Evolutionary conservation across 2,888 invertebrate genomes (phyloP).

Genomic region (Incurvaria masculella): DNA sequence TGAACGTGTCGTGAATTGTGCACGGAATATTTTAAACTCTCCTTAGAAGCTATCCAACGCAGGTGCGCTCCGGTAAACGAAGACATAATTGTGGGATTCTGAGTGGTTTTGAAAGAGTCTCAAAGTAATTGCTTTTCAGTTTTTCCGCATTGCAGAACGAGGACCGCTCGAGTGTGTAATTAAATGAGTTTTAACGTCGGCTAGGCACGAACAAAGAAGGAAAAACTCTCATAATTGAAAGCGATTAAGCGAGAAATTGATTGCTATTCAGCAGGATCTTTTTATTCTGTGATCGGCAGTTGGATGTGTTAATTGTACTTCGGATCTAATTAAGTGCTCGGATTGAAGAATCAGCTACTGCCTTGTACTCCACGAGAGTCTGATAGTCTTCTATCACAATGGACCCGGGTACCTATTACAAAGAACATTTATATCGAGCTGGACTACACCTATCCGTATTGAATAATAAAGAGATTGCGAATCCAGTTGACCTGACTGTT

Average conservation of each 20-base stretch:
- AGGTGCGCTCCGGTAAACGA: no score
- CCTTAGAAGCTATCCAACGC: no score
- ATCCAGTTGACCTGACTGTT: neutral
- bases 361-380: no score
- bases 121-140: neutral
- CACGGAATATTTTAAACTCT: no score
- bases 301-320: neutral
- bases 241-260: neutral
- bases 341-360: neutral
- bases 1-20: no score
- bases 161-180: neutral
- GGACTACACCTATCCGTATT: neutral
- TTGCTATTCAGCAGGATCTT: neutral
- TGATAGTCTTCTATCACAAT: no score
- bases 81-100: no score
- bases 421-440: no score
- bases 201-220: neutral
- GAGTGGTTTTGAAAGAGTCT: no score
- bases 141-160: neutral
- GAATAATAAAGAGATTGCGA: neutral
- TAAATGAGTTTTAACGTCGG: neutral
- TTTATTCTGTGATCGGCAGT: neutral
- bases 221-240: neutral
- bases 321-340: neutral
- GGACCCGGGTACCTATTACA: no score